Percentiles rank a stretch among this genome's conserved stretches.
These are phyloP conservation scores for Heliocidaris tuberculata DNA, from an alignment of 35 echinoderm and acorn worm species.

Conservation along the genomic window DNA sequence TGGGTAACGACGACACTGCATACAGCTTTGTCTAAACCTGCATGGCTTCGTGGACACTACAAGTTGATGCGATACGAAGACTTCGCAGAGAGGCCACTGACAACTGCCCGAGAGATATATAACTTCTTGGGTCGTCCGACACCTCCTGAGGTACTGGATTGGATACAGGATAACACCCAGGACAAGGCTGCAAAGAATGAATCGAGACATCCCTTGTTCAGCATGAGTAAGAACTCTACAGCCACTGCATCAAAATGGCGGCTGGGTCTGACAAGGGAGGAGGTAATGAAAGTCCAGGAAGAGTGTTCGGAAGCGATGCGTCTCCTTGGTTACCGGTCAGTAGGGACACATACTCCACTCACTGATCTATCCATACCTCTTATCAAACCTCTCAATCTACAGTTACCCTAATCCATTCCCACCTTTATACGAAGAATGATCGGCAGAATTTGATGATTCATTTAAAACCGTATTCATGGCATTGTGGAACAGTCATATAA, in stretches of 20 bases:
- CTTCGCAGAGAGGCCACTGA: conserved; percentile 62
- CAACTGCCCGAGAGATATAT: conserved; percentile 75
- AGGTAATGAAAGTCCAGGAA: conserved; percentile 65
- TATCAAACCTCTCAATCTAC: conserved; percentile 20
- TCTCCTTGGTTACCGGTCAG: conserved; percentile 64
- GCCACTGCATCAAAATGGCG: conserved; percentile 76
- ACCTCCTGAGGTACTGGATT: conserved; percentile 58
- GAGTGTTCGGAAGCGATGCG: conserved; percentile 81
- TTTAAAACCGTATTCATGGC: no score
- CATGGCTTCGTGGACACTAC: conserved; percentile 75
- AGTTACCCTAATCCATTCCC: background rate
- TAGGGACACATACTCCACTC: background rate
- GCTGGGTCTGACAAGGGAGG: conserved; percentile 46
- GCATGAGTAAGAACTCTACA: conserved; percentile 77
- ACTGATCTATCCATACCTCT: conserved; percentile 33
- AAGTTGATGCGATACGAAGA: conserved; percentile 90
- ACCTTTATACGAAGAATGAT: no score
- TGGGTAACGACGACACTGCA: conserved; percentile 75
- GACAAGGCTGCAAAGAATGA: background rate
- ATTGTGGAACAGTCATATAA: no score
- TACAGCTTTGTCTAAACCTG: conserved; percentile 54
- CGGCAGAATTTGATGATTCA: no score
- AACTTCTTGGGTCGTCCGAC: conserved; percentile 69
- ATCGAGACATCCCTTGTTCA: conserved; percentile 47
- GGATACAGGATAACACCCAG: conserved; percentile 78